Evolutionary conservation across 37 sponge, comb jelly and placozoan genomes (phyloP).

Genomic region (Amphimedon queenslandica): DNA sequence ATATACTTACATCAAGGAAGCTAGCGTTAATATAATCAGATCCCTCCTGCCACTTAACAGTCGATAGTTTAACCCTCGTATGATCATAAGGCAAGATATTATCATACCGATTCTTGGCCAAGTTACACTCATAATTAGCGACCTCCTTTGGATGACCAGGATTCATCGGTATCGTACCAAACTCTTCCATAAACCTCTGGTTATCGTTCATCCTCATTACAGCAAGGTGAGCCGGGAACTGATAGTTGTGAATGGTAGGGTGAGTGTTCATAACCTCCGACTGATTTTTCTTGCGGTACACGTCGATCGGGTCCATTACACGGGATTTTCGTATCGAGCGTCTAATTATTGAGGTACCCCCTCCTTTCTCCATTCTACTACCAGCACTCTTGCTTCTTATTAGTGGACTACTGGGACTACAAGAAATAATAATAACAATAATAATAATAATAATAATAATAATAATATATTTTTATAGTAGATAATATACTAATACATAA

Average conservation of each 20-base stretch:
- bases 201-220: conserved; percentile 70
- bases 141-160: conserved; percentile 14
- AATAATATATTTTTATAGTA: neutral
- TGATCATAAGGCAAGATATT: conserved; percentile 82
- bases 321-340: neutral
- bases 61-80: conserved; percentile 58
- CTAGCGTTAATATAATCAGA: conserved; percentile 88
- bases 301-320: neutral
- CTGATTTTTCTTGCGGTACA: neutral
- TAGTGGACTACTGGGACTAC: neutral
- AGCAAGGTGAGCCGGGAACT: conserved; percentile 42
- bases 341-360: no score
- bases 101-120: conserved; percentile 73
- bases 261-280: conserved; percentile 48
- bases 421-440: neutral
- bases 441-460: neutral
- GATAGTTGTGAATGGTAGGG: conserved; percentile 47
- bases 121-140: conserved; percentile 21
- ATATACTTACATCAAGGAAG: conserved; percentile 80
- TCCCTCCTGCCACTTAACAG: conserved; percentile 28
- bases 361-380: no score
- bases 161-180: conserved; percentile 54
- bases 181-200: conserved; percentile 80
- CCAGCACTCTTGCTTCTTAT: no score
- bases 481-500: neutral